Base-by-base conservation (phyloP, 1,140 invertebrate genomes). In the Rhizoglyphus robini region DNA sequence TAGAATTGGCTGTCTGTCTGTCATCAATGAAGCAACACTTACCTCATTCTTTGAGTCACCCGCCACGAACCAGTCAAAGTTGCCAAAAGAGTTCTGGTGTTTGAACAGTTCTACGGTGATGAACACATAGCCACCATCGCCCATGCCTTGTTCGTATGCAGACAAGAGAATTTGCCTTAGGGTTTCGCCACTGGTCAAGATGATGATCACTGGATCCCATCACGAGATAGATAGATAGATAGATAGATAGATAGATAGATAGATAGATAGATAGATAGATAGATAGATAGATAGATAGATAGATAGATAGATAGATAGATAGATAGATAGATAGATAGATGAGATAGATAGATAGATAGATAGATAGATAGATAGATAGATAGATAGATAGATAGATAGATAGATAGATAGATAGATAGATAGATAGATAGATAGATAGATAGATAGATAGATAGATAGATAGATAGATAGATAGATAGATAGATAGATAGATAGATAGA, bases 41-140 rank as follows among this genome's bases (percentile, higher is more conserved):
- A 63, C 62, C 8, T 65, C 57, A 62, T 65, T 65, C n/a, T 58
- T 11, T 47, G 65, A 4, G 30, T 66, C 65, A 25, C 61, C 61
- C 36, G 4, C 20, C 2, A 18, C n/a, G 32, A 47, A 66, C 65
- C 65, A 67, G 29, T 30, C 63, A 49, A 67, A 64, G 18, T 63
- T 46, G 13, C 47, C 51, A 31, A 68, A 68, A 15, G 46, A 3
- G 13, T 36, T 32, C 30, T 34, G 15, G 20, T 46, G 27, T 41
- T 38, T 54, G 18, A 57, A 51, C 8, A 67, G 32, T 58, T 70
- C 68, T 3, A 67, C 57, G 1, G 48, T 51, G 3, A 70, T 23
- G 36, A 70, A 70, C 15, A 61, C 69, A 47, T 69, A 70, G 18
- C 67, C 69, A 15, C 69, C 69, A 60, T 70, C 49, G 15, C 65